Conservation (phyloP, 2,888 invertebrate species). For the Hypselothyrea guttata region DNA sequence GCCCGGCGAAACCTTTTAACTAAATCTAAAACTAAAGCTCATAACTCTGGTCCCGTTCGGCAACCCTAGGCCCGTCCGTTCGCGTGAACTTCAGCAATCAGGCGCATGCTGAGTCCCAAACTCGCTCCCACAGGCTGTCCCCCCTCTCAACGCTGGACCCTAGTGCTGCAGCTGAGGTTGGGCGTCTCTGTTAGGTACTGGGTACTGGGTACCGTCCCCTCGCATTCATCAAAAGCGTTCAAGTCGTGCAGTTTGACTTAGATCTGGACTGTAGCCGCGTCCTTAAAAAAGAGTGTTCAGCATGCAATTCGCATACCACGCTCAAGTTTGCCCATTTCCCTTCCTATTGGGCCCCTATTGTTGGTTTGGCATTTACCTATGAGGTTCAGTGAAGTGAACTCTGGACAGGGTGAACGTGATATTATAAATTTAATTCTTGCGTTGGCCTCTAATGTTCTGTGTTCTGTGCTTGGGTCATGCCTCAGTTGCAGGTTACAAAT, state of each 20-base stretch:
- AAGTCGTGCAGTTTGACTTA: constrained; percentile 62
- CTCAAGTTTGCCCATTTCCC: constrained; percentile 35
- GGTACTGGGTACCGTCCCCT: constrained; percentile 23
- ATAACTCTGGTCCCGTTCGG: constrained; percentile 52
- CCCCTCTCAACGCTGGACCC: constrained; percentile 6
- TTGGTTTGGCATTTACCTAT: constrained; percentile 22
- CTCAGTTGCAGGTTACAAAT: constrained; percentile 19
- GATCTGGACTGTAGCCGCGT: constrained; percentile 50
- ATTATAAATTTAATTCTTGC: constrained; percentile 59
- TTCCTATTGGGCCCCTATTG: constrained; percentile 6
- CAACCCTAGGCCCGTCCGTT: constrained; percentile 21
- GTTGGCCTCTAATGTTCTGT: constrained; percentile 8
- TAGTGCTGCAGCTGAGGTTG: constrained; percentile 6
- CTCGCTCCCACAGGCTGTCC: constrained; percentile 41
- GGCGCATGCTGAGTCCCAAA: constrained; percentile 33
- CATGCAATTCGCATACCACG: constrained; percentile 58
- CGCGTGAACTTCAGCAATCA: constrained; percentile 73
- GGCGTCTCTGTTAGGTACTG: constrained; percentile 10
- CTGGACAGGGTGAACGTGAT: constrained; percentile 39
- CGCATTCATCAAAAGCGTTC: constrained; percentile 73
- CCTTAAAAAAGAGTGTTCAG: constrained; percentile 9
- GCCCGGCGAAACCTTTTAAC: constrained; percentile 70
- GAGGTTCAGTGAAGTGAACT: constrained; percentile 29
- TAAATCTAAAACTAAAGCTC: constrained; percentile 72
- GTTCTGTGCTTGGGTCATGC: constrained; percentile 24